Base-by-base conservation (phyloP, 2,888 invertebrate species). In the Seira musarum region DNA sequence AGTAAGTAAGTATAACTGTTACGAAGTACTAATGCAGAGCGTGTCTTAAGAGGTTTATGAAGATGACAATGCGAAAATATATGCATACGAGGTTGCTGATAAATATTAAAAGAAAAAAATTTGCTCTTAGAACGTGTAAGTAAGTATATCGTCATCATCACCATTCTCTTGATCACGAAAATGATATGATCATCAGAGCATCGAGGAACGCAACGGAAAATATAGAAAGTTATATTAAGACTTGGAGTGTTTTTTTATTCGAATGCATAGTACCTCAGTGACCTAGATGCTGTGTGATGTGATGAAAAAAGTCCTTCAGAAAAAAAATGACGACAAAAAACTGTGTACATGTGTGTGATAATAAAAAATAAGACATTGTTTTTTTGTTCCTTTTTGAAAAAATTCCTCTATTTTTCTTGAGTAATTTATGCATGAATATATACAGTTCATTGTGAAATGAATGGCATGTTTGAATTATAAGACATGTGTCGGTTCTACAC, bases 271-370 rank as follows among this genome's bases (percentile, higher is more conserved):
- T 30, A 5, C 30, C 30, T 30, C 30, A 17, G 53, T 53, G 53
- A 53, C 53, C 53, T 53, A 53, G 6, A 53, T 53, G 53, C 17
- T n/a, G n/a, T n/a, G n/a, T n/a, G 8, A 30, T 5, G n/a, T 53
- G 53, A 53, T 53, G 53, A 53, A 53, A 53, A 53, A 53, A 53
- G 53, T 53, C 53, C 53, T 53, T 53, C 53, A 53, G 53, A 53
- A 13, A 53, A 53, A 53, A 53, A 53, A 53, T 53, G 15, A 53
- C 17, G 53, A 53, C 53, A 53, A 53, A 53, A 53, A 53, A 53
- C n/a, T 53, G 53, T 53, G 53, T 13, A 53, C 53, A 53, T 53
- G 53, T 8, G 53, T 53, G 53, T 15, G 53, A 53, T 53, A 53
- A 53, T 53, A 53, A 53, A 53, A 53, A 53, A 53, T 53, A 53